phyloP scores from a whole-genome alignment of 2,113 vertebrate species.

The Callipepla squamata region DNA sequence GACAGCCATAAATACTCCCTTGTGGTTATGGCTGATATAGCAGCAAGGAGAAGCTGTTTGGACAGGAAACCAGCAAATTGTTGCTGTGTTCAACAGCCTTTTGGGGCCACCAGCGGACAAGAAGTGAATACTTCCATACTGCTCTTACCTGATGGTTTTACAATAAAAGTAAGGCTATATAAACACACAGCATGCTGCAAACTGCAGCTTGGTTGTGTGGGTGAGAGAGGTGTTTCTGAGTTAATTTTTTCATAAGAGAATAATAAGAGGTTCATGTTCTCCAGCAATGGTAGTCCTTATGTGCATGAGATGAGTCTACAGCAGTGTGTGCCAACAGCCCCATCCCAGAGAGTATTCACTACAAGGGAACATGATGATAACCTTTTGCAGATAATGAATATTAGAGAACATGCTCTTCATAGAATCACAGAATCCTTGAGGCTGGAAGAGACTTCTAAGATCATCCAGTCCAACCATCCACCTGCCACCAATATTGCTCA shows the following conservation, averaged over 20 bases:
- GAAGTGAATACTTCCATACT: neutral
- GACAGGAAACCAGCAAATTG: neutral
- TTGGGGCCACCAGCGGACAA: neutral
- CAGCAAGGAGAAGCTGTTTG: neutral
- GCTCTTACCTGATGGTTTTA: neutral
- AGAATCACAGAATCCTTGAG: no score
- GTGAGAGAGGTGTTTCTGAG: neutral
- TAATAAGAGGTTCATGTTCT: neutral
- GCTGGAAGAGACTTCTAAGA: no score
- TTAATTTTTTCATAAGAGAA: conserved; percentile 18
- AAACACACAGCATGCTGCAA: neutral
- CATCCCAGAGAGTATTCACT: neutral
- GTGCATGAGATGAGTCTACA: neutral
- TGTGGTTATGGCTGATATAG: neutral
- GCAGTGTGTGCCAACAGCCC: neutral
- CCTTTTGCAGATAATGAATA: neutral
- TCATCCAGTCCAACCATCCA: no score
- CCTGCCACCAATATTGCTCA: no score
- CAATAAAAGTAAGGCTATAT: neutral
- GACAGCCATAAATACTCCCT: neutral
- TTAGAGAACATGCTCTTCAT: neutral
- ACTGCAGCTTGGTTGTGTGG: neutral
- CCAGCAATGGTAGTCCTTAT: neutral
- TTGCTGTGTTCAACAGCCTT: neutral
- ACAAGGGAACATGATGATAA: neutral